Evolutionary conservation across 2,113 vertebrate genomes (phyloP), one percentile per base, ranked within the genome.

Genomic region (Leuciscus idus): DNA sequence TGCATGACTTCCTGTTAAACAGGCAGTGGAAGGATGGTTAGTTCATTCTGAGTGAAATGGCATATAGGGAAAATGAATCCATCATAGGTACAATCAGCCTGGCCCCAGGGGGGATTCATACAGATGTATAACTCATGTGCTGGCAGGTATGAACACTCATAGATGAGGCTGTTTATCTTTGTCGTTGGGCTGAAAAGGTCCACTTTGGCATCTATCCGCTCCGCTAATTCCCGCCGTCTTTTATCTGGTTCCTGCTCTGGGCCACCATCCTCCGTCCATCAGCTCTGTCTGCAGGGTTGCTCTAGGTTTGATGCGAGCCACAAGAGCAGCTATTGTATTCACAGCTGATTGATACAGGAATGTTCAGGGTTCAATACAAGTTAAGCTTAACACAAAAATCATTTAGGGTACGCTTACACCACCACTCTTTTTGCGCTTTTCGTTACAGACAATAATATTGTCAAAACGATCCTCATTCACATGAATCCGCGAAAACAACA

Each of bases 101-200:
- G 76, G 79, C 85, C 78, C 57, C 68, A 64, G 72, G 62, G 28
- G 80, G 57, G 46, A 83, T 59, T 57, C 50, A 72, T 70, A 83
- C 72, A 57, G 73, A 85, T 82, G 61, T 84, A 84, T 84, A 50
- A 89, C 82, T 84, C 70, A 84, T 82, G 78, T 70, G 68, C 86
- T 84, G 86, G 81, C 81, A 83, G 79, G 77, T 76, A 64, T 81
- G 82, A 81, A 86, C 68, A 81, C 50, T 89, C 72, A 68, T 59
- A 68, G 85, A 86, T 88, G 17, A 62, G 59, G 81, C 84, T 81
- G 81, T 81, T 86, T 74, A 55, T 87, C 81, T 89, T 72, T 43
- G 76, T 77, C 85, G 19, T 75, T 73, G 72, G 39, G 79, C 64
- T 59, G 68, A 81, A 61, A 86, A 61, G 59, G 50, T 23, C 82